phyloP scores from a whole-genome alignment of 1,140 invertebrate genomes.

The Drosophila aff. region DNA sequence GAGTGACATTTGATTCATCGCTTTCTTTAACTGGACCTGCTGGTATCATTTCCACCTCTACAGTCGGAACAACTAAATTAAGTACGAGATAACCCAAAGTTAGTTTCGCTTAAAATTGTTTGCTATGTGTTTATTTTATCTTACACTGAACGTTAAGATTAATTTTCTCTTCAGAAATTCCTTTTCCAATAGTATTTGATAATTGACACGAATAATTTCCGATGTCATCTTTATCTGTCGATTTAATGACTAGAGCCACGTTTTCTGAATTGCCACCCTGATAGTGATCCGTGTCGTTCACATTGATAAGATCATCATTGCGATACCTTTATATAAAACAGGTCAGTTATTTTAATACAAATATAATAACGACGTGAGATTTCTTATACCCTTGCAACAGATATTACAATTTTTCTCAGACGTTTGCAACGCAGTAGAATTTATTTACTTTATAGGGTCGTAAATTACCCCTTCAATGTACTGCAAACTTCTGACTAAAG shows the following conservation, averaged over 20 bases:
- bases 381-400: not conserved
- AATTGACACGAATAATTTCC: constrained; percentile 93
- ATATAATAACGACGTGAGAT: not conserved
- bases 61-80: constrained; percentile 89
- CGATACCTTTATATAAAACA: constrained; percentile 88
- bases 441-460: too few species aligned
- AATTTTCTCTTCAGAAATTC: constrained; percentile 88
- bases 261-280: constrained; percentile 91
- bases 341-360: not conserved
- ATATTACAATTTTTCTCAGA: too few species aligned
- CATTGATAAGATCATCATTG: constrained; percentile 88
- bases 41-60: constrained; percentile 91
- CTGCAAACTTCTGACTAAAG: too few species aligned
- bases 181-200: constrained; percentile 89
- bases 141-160: constrained; percentile 92
- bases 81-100: not conserved
- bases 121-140: constrained; percentile 76
- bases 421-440: too few species aligned
- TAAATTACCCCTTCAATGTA: too few species aligned
- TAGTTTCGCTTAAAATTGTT: not conserved
- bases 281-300: constrained; percentile 89
- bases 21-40: constrained; percentile 91
- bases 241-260: constrained; percentile 91
- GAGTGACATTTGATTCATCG: constrained; percentile 92
- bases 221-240: constrained; percentile 90